Evolutionary conservation across 35 echinoderm and acorn worm species (phyloP), one percentile per base, ranked within the genome.

Genomic region (Hemicentrotus pulcherrimus): DNA sequence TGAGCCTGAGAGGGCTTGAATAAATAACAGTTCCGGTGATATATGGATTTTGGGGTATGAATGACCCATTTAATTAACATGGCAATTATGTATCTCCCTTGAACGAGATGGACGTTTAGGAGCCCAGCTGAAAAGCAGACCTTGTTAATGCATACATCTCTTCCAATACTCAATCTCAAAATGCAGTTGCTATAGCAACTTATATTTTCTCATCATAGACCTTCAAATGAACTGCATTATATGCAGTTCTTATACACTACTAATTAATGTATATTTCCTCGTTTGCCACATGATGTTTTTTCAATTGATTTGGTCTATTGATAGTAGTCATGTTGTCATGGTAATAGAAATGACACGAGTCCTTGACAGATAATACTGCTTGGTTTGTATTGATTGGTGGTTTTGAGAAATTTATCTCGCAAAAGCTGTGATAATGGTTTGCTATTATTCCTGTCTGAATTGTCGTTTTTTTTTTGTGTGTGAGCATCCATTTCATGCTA

Each of bases 31-130:
- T 28, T 78, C 28, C 18, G 5, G 22, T 78, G 65, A 78, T 78
- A n/a, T 78, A 78, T 78, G 65, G 50, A 55, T 55, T 55, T 55
- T 55, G 50, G 50, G 5, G 65, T 22, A 78, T 22, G 28, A 78
- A 78, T 78, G 65, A 78, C 65, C 65, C 65, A 78, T 78, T 78
- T 78, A 78, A 78, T 78, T 78, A 78, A 78, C 65, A 78, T 78
- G 65, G 65, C 65, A 78, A 28, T 28, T 28, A 78, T 78, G 65
- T n/a, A 6, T 22, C 65, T 78, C 4, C 5, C 16, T 71, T 22
- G 7, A 78, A 24, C 28, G 19, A 28, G 28, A 7, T 28, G 65
- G 5, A 22, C 28, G 9, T 78, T 28, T 28, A 8, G 22, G 65
- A n/a, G 50, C 50, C 50, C 50, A 55, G 50, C 50, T 55, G 48